Conservation (phyloP, 2,797 vertebrate species). For the Propithecus deckenii region DNA sequence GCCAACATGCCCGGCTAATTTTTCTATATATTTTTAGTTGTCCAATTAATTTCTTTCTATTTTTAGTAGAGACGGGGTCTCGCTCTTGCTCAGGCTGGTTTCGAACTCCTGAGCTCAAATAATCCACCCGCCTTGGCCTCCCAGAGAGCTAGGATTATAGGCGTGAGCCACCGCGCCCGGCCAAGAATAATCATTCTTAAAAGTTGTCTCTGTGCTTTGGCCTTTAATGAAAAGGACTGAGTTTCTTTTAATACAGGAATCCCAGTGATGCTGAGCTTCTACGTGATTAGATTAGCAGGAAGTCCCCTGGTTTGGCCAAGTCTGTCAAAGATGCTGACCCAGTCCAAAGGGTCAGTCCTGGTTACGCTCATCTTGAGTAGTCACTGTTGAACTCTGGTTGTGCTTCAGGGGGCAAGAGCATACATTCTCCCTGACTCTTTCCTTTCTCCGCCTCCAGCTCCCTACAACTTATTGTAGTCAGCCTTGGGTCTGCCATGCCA, state of each 20-base stretch:
- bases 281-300: neutral
- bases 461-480: neutral
- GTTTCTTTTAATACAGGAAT: neutral
- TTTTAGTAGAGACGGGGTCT: too few relatives aligned
- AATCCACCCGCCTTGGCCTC: too few relatives aligned
- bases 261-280: neutral
- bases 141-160: too few relatives aligned
- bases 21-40: too few relatives aligned
- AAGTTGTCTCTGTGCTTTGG: neutral
- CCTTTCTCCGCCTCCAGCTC: rapidly evolving
- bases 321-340: neutral
- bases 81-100: too few relatives aligned
- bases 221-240: neutral
- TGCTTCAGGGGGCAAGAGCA: neutral
- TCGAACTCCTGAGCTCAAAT: too few relatives aligned
- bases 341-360: neutral
- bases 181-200: neutral
- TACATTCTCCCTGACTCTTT: neutral
- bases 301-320: neutral
- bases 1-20: too few relatives aligned
- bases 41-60: too few relatives aligned
- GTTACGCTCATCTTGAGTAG: neutral
- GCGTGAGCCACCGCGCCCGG: too few relatives aligned
- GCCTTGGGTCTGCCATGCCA: neutral
- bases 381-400: neutral